Evolutionary conservation across 2,888 invertebrate genomes (phyloP).

Genomic region (Stomorhina lunata): DNA sequence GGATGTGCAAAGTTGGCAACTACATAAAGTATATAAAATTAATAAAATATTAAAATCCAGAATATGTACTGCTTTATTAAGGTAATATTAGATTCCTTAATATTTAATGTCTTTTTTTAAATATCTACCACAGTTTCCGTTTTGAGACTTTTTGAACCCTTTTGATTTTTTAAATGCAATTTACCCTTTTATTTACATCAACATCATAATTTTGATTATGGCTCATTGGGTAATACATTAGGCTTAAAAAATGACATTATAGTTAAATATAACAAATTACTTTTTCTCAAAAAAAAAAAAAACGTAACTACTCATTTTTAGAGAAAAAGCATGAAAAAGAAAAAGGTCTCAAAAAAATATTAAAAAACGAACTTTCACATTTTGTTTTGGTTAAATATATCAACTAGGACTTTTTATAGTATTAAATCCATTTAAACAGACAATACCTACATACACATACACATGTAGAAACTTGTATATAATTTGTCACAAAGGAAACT

Average conservation of each 20-base stretch:
- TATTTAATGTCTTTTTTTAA: background rate
- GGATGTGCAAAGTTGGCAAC: too few species aligned
- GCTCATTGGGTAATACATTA: constrained; percentile 62
- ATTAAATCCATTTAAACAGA: constrained; percentile 12
- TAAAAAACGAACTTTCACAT: constrained; percentile 27
- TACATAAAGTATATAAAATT: too few species aligned
- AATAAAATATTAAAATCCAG: too few species aligned
- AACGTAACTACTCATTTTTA: too few species aligned
- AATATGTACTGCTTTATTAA: too few species aligned
- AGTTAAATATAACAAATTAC: constrained; percentile 23
- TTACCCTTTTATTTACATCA: constrained; percentile 48
- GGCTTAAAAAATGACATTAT: constrained; percentile 54
- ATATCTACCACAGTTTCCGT: background rate
- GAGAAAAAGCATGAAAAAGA: background rate
- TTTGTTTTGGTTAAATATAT: background rate
- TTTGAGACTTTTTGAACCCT: constrained; percentile 11
- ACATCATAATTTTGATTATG: constrained; percentile 50
- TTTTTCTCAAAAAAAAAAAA: background rate
- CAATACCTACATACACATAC: too few species aligned
- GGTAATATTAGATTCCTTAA: too few species aligned
- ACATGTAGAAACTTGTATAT: too few species aligned
- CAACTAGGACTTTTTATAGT: background rate
- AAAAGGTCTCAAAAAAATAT: background rate
- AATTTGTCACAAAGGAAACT: constrained; percentile 47
- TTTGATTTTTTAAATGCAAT: constrained; percentile 31